Conservation (phyloP, 2,888 invertebrate genomes). For the Eupithecia vulgata region DNA sequence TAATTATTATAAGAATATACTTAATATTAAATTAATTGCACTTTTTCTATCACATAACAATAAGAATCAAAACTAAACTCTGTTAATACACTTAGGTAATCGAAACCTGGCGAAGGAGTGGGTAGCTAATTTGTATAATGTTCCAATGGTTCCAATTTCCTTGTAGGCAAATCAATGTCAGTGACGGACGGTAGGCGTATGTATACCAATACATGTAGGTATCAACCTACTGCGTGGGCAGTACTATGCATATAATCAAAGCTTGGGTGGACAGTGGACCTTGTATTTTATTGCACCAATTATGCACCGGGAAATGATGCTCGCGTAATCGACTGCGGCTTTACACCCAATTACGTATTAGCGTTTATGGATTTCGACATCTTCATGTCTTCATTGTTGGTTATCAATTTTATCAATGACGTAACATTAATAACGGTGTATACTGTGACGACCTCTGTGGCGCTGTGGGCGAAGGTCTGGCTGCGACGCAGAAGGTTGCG, state of each 20-base stretch:
- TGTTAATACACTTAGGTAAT: background rate
- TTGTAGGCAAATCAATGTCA: background rate
- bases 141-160: background rate
- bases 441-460: no score
- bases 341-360: conserved; percentile 24
- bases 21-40: no score
- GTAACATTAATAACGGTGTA: background rate
- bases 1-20: no score
- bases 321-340: conserved; percentile 23
- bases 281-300: conserved; percentile 33
- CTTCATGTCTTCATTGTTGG: conserved; percentile 11
- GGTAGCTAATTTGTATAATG: background rate
- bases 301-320: conserved; percentile 21
- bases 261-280: conserved; percentile 10
- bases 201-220: background rate
- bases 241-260: conserved; percentile 9
- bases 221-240: background rate
- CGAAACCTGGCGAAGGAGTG: background rate
- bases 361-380: conserved; percentile 21
- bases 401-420: background rate
- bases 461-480: no score
- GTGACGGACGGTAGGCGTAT: background rate
- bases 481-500: no score
- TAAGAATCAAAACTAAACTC: no score
- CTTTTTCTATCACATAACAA: no score